Evolutionary conservation across 2,888 invertebrate species (phyloP).

Genomic region (Helicoverpa assulta): DNA sequence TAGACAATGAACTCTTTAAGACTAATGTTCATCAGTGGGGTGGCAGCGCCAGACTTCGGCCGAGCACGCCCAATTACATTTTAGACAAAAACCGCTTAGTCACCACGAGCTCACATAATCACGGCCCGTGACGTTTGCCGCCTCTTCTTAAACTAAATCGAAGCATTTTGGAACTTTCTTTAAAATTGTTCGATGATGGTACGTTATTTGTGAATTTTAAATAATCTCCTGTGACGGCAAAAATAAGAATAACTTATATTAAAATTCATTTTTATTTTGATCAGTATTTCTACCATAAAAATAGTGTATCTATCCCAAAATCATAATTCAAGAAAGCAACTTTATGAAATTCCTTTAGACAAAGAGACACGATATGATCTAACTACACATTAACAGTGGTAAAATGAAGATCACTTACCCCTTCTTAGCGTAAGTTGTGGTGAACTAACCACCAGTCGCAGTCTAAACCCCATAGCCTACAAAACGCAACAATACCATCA

Average conservation of each 20-base stretch:
- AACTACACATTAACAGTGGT: too few relatives aligned
- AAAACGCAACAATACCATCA: too few relatives aligned
- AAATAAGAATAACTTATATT: neutral
- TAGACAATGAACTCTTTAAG: constrained; percentile 57
- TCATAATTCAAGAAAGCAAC: too few relatives aligned
- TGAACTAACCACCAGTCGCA: too few relatives aligned
- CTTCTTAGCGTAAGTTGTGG: too few relatives aligned
- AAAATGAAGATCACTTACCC: too few relatives aligned
- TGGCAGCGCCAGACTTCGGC: constrained; percentile 50
- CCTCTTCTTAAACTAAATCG: constrained; percentile 36
- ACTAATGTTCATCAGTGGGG: constrained; percentile 36
- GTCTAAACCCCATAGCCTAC: too few relatives aligned
- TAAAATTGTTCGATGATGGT: constrained; percentile 26
- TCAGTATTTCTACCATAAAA: too few relatives aligned
- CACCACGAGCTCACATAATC: constrained; percentile 62
- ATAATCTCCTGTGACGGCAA: neutral
- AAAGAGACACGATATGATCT: too few relatives aligned
- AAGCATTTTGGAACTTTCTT: constrained; percentile 52
- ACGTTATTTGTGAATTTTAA: constrained; percentile 15
- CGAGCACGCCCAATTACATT: constrained; percentile 64
- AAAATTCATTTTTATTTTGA: too few relatives aligned
- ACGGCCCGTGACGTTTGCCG: constrained; percentile 60
- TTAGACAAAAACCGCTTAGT: constrained; percentile 64
- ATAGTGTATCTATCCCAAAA: too few relatives aligned
- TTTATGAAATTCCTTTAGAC: too few relatives aligned